Conservation (phyloP, 1,140 invertebrate genomes). For the Brachionus plicatilis region DNA sequence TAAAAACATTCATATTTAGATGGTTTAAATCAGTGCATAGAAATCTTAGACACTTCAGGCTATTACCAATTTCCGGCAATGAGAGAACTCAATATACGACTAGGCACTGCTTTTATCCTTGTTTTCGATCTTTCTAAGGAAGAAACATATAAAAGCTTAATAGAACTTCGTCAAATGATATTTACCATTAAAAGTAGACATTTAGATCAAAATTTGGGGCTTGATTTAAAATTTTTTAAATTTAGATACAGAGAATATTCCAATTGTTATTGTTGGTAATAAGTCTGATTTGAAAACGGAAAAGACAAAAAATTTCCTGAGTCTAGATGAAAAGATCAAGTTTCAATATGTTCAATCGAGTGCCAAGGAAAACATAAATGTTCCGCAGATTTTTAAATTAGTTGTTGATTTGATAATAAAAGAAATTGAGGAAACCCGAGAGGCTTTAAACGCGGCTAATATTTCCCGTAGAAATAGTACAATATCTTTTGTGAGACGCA, state of each 20-base stretch:
- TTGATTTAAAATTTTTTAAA: background rate
- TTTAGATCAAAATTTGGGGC: background rate
- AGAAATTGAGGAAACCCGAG: slow-evolving; percentile 13
- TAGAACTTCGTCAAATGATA: background rate
- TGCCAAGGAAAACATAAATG: slow-evolving; percentile 36
- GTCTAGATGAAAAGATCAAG: background rate
- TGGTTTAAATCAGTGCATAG: slow-evolving; percentile 50
- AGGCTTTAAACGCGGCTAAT: background rate
- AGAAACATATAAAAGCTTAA: slow-evolving; percentile 47
- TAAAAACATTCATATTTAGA: slow-evolving; percentile 43
- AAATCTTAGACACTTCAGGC: slow-evolving; percentile 54
- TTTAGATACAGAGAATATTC: slow-evolving; percentile 17
- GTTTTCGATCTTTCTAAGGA: slow-evolving; percentile 50
- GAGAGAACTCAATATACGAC: slow-evolving; percentile 50
- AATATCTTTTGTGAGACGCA: slow-evolving; percentile 15
- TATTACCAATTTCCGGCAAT: slow-evolving; percentile 53
- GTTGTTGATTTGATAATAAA: slow-evolving; percentile 17
- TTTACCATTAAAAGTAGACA: background rate
- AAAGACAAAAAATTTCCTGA: background rate
- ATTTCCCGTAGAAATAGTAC: slow-evolving; percentile 8
- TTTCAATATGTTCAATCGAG: slow-evolving; percentile 8
- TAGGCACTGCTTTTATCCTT: slow-evolving; percentile 49
- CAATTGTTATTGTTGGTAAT: slow-evolving; percentile 30
- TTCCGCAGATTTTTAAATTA: background rate
- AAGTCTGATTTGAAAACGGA: slow-evolving; percentile 22